A percentile compares a stretch with the other conserved stretches of the same genome.
Evolutionary conservation across 2,888 invertebrate species (phyloP).

Genomic region (Melinaea menophilus): DNA sequence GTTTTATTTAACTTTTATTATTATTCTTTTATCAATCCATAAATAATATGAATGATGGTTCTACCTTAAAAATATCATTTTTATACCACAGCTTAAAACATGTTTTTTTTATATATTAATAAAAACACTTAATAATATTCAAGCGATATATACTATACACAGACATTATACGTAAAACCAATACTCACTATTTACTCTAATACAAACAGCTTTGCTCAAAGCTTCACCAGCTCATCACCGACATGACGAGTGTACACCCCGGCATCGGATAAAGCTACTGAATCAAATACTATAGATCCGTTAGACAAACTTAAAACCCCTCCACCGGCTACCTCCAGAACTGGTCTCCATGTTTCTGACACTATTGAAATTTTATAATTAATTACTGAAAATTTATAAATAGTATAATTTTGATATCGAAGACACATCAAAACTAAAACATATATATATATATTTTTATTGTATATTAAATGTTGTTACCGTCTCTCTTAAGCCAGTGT

Average conservation of each 20-base stretch:
- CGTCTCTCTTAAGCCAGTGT: slow-evolving; percentile 85
- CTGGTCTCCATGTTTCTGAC: slow-evolving; percentile 69
- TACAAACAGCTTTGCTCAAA: slow-evolving; percentile 71
- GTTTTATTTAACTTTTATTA: too few relatives aligned
- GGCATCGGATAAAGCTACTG: slow-evolving; percentile 68
- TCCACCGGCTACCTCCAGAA: slow-evolving; percentile 70
- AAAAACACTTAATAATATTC: too few relatives aligned
- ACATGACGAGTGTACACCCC: slow-evolving; percentile 72
- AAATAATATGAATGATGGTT: too few relatives aligned
- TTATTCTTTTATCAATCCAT: too few relatives aligned
- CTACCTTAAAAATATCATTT: too few relatives aligned
- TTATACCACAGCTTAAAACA: too few relatives aligned
- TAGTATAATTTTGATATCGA: too few relatives aligned
- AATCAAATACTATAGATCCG: slow-evolving; percentile 69
- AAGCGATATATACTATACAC: too few relatives aligned
- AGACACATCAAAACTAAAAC: too few relatives aligned
- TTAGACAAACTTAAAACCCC: slow-evolving; percentile 71
- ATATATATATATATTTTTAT: not conserved
- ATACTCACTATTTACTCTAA: slow-evolving; percentile 72
- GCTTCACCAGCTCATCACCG: slow-evolving; percentile 74
- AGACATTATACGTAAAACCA: not conserved
- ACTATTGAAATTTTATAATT: slow-evolving; percentile 46
- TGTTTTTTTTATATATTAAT: too few relatives aligned
- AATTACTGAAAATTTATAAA: not conserved
- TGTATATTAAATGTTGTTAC: slow-evolving; percentile 50